phyloP scores from a whole-genome alignment of 23 tunicate species.

The Oikopleura dioica region DNA sequence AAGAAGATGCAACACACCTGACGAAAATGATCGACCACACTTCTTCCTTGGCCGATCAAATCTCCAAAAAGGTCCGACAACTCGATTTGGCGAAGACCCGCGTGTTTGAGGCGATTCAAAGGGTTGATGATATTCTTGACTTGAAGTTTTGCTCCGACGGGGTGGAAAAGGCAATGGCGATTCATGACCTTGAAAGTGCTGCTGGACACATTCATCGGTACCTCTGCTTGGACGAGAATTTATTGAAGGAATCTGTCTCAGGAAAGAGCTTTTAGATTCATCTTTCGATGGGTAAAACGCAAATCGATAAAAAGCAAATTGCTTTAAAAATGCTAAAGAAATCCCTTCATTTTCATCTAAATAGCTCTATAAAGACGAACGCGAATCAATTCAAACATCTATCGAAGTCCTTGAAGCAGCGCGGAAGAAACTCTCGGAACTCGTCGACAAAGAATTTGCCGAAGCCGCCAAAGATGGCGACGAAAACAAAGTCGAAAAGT shows the following conservation, averaged over 20 bases:
- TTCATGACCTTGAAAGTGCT: constrained; percentile 75
- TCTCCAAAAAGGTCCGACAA: constrained; percentile 60
- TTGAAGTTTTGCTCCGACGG: constrained; percentile 79
- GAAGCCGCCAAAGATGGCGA: constrained; percentile 38
- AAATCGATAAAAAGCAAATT: too few relatives aligned
- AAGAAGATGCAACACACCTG: constrained; percentile 27
- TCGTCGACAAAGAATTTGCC: constrained; percentile 62
- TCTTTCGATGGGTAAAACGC: too few relatives aligned
- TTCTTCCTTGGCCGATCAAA: constrained; percentile 46
- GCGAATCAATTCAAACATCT: too few relatives aligned
- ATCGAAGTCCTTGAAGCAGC: constrained; percentile 47
- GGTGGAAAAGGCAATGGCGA: constrained; percentile 62
- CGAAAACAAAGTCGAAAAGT: constrained; percentile 39
- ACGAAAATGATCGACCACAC: constrained; percentile 35
- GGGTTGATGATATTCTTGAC: constrained; percentile 80
- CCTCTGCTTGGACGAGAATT: constrained; percentile 77
- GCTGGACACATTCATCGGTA: constrained; percentile 83
- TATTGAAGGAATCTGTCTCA: constrained; percentile 54
- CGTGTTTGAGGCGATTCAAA: constrained; percentile 74
- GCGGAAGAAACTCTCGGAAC: constrained; percentile 44
- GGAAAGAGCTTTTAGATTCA: too few relatives aligned
- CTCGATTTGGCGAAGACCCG: constrained; percentile 64
- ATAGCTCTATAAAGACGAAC: too few relatives aligned
- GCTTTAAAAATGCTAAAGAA: too few relatives aligned
- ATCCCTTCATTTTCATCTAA: too few relatives aligned